Base-by-base conservation (phyloP, 2,888 invertebrate species). In the Xanthorhoe spadicearia region DNA sequence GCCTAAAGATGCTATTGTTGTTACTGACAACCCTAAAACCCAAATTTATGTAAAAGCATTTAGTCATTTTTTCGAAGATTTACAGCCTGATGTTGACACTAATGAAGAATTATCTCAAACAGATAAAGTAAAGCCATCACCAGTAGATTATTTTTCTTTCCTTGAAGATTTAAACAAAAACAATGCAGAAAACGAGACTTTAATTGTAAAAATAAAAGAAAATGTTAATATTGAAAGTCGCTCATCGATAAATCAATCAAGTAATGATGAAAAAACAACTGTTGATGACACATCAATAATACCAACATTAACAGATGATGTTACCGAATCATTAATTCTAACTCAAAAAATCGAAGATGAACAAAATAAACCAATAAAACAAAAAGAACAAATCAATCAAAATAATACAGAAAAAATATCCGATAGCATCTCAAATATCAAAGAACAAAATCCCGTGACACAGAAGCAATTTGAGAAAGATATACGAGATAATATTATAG, bases 11-110 rank as follows among this genome's bases (percentile, higher is more conserved):
- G 61, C 74, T 3, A 62, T 81, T 38, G 72, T 76, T 9, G 75
- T 77, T 43, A 75, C 79, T 49, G 59, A 76, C 2, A 76, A 77
- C 23, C 81, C 86, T 6, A 79, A 84, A 55, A 87, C 87, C 0
- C 78, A 83, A 43, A 81, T 90, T 35, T 80, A 78, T 17, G 78
- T 89, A 0, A 86, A 84, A 75, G 77, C 82, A 2, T 84, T 86
- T 43, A 81, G 80, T 66, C 76, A 86, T 15, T 76, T 58, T 43
- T 65, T 66, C 38, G 78, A 74, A 1, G 66, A 76, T 13, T 71
- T 75, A 55, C 69, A 75, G 10, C 73, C 73, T 0, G 66, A 66
- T 2, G 70, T 61, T 10, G 60, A 60, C 48, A 28, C 17, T 15
- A 13, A 49, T 8, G 52, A 43, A 6, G 19, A 59, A 13, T 7